phyloP scores from a whole-genome alignment of 2,113 vertebrate genomes.

The Microcebus griseorufus region DNA sequence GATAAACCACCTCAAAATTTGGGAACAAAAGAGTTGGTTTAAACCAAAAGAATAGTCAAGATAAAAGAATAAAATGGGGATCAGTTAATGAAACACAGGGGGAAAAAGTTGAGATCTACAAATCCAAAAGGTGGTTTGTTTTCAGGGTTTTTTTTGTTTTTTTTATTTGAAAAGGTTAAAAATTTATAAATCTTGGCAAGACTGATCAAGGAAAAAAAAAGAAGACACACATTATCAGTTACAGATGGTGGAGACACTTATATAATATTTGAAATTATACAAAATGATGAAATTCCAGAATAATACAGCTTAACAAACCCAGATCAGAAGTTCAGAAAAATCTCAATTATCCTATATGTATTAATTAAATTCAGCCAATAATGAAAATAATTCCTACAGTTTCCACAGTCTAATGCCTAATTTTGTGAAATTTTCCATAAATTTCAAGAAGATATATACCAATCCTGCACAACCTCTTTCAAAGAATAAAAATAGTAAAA shows the following conservation, averaged over 20 bases:
- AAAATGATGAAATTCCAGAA: constrained; percentile 33
- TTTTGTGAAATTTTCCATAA: background rate
- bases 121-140: background rate
- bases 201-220: background rate
- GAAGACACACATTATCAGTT: background rate
- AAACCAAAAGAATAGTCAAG: background rate
- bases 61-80: background rate
- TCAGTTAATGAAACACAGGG: background rate
- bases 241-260: background rate
- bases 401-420: background rate
- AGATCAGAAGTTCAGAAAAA: background rate
- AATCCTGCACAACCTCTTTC: background rate
- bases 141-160: background rate
- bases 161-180: background rate
- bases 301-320: background rate
- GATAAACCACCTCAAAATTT: background rate
- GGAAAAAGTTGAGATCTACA: background rate
- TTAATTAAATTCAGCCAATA: background rate
- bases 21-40: background rate
- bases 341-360: background rate
- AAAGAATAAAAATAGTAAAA: background rate
- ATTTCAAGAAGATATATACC: background rate
- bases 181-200: background rate
- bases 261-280: background rate
- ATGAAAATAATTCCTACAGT: background rate